These are phyloP conservation scores for Bufo gargarizans DNA, from an alignment of 2,113 vertebrate species.

Conservation along the genomic window DNA sequence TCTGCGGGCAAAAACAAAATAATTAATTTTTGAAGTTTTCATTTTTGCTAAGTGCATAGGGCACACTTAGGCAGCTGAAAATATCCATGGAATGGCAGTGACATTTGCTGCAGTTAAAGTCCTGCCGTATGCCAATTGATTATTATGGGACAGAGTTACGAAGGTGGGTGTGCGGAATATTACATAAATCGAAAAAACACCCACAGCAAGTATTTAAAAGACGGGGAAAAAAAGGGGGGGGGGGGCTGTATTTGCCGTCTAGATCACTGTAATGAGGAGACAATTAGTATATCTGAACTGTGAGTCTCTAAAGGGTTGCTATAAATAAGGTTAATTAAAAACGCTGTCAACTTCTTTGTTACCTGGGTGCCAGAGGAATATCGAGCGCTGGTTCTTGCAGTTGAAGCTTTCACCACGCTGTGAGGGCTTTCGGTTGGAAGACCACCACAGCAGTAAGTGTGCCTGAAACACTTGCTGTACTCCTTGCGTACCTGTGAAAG, in stretches of 20 bases:
- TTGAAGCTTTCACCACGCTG: constrained; percentile 92
- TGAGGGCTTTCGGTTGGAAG: constrained; percentile 94
- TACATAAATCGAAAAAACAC: constrained; percentile 37
- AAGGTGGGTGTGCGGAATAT: constrained; percentile 15
- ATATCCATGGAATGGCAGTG: background rate
- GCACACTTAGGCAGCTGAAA: constrained; percentile 6
- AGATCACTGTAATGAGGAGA: constrained; percentile 65
- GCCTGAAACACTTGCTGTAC: constrained; percentile 96
- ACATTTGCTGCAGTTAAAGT: background rate
- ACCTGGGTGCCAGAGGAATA: constrained; percentile 99
- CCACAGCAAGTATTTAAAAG: constrained; percentile 58
- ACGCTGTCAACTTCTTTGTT: constrained; percentile 68
- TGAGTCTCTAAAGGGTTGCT: constrained; percentile 68
- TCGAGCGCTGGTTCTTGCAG: constrained; percentile 92
- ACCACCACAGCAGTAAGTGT: constrained; percentile 93
- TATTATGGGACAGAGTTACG: background rate
- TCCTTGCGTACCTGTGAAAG: constrained; percentile 90
- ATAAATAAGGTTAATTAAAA: constrained; percentile 71
- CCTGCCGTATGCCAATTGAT: background rate
- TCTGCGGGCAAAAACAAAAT: constrained; percentile 83
- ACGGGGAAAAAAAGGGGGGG: constrained; percentile 12
- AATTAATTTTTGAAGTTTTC: background rate
- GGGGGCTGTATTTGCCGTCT: constrained; percentile 59
- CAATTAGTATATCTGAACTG: constrained; percentile 70
- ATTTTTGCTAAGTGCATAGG: background rate